A percentile compares a stretch with the other conserved stretches of the same genome.
These are phyloP conservation scores for Balaeniceps rex DNA, from an alignment of 2,113 vertebrate genomes.

Conservation along the genomic window DNA sequence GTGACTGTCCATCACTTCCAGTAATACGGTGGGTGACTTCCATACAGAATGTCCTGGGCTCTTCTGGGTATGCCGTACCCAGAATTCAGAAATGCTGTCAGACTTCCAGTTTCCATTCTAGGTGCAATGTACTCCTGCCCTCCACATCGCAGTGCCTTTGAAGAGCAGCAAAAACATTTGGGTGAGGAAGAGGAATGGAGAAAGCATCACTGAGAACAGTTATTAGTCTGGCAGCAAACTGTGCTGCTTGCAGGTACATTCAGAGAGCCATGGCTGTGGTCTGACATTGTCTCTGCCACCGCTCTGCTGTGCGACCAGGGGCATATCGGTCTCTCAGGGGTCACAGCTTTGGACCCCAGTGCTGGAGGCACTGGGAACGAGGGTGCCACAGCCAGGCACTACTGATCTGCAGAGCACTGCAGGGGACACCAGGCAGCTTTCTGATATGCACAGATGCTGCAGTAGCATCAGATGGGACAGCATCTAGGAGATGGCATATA, in stretches of 20 bases:
- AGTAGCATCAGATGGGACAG: background rate
- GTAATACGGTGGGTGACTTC: background rate
- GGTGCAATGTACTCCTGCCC: background rate
- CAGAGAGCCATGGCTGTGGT: background rate
- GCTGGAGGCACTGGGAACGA: background rate
- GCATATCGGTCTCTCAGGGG: background rate
- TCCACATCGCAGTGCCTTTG: background rate
- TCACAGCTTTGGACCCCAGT: background rate
- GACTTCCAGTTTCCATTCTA: background rate
- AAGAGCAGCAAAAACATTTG: background rate
- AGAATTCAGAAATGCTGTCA: background rate
- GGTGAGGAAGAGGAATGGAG: background rate
- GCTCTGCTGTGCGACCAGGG: background rate
- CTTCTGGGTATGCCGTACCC: background rate
- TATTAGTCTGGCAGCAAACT: background rate
- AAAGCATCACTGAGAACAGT: background rate
- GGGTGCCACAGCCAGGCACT: background rate
- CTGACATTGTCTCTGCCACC: background rate
- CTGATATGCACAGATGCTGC: rapidly evolving
- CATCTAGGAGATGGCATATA: background rate
- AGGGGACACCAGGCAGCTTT: background rate
- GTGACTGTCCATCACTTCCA: background rate
- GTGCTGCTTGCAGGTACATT: background rate
- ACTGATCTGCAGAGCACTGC: rapidly evolving
- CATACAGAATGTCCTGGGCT: background rate